Conservation (phyloP, 2,888 invertebrate genomes). For the Lasioglossum leucozonium region DNA sequence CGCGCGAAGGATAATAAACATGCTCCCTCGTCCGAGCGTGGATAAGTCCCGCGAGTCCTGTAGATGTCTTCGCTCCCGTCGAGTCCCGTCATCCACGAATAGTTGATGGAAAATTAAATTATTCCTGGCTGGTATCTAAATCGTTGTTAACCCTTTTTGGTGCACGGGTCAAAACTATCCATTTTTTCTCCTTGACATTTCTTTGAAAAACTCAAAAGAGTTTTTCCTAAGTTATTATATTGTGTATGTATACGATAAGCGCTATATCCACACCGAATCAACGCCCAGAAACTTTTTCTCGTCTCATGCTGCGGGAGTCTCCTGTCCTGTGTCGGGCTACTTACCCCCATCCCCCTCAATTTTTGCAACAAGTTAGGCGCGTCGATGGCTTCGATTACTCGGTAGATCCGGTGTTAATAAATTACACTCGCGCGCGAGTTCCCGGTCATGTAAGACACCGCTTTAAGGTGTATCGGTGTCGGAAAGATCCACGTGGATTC, state of each 20-base stretch:
- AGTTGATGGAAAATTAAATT: neutral
- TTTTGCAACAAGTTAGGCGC: neutral
- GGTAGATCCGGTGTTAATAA: neutral
- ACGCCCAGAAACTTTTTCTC: too few relatives aligned
- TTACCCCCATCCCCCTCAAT: neutral
- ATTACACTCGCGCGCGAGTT: neutral
- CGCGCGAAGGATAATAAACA: conserved; percentile 44
- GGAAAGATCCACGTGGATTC: conserved; percentile 2
- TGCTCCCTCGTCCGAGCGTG: neutral
- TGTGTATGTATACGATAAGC: too few relatives aligned
- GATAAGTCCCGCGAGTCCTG: too few relatives aligned
- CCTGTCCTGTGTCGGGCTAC: neutral
- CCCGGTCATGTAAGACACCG: neutral
- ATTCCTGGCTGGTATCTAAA: neutral
- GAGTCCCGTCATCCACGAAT: too few relatives aligned
- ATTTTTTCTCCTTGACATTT: too few relatives aligned
- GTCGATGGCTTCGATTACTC: neutral
- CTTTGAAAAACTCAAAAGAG: too few relatives aligned
- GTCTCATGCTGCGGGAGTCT: too few relatives aligned
- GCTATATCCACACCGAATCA: too few relatives aligned
- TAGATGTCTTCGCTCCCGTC: too few relatives aligned
- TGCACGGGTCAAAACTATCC: too few relatives aligned
- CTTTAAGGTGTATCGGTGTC: neutral
- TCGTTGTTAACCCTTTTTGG: neutral
- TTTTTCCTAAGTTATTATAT: too few relatives aligned